Evolutionary conservation across 2,113 vertebrate species (phyloP), one percentile per base, ranked within the genome.

Genomic region (Chroicocephalus ridibundus): DNA sequence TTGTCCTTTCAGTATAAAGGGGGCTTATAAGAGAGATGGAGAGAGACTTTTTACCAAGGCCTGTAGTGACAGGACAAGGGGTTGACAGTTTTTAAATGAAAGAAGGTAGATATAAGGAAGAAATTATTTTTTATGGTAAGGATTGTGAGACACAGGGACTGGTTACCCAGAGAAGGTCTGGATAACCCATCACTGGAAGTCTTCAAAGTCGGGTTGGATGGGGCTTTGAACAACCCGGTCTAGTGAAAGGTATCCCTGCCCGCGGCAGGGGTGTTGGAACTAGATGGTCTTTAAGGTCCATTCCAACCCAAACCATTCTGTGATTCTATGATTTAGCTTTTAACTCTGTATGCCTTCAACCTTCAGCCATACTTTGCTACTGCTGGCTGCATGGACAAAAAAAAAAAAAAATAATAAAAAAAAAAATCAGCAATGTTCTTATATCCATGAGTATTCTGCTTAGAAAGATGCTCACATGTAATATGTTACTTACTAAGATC

Each of bases 251-350:
- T 40, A 10, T 70, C 31, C 27, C 64, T 54, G 40, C 12, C 25
- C 11, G 26, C 1, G 3, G 17, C 18, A 85, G 11, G 11, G 5
- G 7, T 3, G 0, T 47, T 74, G 20, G 36, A 49, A 52, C 2
- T 32, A 19, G 5, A 9, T 31, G 16, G 10, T 27, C 4, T 61
- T 62, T 66, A 62, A 71, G 26, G 5, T 72, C 11, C 2, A 4
- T 70, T 66, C 44, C 21, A 52, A 19, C 4, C 14, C 5, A 58
- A 65, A 60, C 5, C 1, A 0, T 70, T 72, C 31, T 51, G 4
- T 18, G 76, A 44, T 7, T 65, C 29, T 21, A 5, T 78, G 17
- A 75, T 71, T 90, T 54, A 57, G 1, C 8, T 80, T 85, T 86
- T 69, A 70, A 74, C 5, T 72, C 19, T 65, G 21, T 44, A 15